These are phyloP conservation scores for Oreohelix idahoensis DNA, from an alignment of 1,140 invertebrate genomes.

Conservation along the genomic window DNA sequence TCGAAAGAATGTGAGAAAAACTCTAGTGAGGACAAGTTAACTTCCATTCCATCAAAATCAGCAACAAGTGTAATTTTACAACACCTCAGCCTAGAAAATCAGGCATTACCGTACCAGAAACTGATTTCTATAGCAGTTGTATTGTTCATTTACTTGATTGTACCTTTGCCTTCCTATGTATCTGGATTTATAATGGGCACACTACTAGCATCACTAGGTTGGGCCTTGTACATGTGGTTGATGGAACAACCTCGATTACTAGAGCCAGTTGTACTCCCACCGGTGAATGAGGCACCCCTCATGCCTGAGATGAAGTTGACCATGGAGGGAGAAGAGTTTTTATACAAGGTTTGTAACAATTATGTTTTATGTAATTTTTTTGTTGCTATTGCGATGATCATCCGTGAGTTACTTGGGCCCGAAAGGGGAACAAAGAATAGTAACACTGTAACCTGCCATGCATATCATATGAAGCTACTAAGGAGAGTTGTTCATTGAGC, in stretches of 20 bases:
- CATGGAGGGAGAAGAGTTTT: slow-evolving; percentile 53
- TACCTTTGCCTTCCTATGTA: slow-evolving; percentile 67
- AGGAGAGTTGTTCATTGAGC: no score
- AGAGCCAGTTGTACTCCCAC: slow-evolving; percentile 47
- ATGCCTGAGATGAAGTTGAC: slow-evolving; percentile 67
- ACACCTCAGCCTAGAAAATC: slow-evolving; percentile 4
- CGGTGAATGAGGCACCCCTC: slow-evolving; percentile 56
- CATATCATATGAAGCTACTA: no score
- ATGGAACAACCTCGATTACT: slow-evolving; percentile 47
- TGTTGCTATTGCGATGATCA: background rate
- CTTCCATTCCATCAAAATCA: background rate
- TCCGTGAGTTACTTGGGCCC: no score
- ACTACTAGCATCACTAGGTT: slow-evolving; percentile 51
- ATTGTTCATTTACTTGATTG: slow-evolving; percentile 61
- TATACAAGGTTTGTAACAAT: slow-evolving; percentile 61
- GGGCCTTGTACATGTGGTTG: slow-evolving; percentile 58
- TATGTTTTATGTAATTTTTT: no score
- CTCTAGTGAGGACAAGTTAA: background rate
- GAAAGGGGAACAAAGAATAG: no score
- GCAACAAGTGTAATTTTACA: background rate
- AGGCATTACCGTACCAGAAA: slow-evolving; percentile 50
- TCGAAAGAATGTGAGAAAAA: background rate
- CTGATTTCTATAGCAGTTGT: slow-evolving; percentile 43
- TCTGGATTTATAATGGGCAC: slow-evolving; percentile 65
- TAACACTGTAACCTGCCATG: no score